Evolutionary conservation across 2,113 vertebrate species (phyloP).

Genomic region (Microtus richardsoni): DNA sequence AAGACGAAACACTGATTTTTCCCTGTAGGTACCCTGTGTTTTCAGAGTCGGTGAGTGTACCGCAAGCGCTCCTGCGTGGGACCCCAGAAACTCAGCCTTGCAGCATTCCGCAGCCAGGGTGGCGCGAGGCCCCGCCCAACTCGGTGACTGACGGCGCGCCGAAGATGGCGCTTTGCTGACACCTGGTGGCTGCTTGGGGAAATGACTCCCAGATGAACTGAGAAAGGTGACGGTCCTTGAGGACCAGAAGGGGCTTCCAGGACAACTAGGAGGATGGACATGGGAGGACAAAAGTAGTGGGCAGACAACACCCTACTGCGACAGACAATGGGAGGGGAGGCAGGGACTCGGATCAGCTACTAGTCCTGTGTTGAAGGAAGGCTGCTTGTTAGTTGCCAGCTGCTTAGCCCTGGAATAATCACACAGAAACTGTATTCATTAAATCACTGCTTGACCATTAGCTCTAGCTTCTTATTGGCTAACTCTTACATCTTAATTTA

Average conservation of each 20-base stretch:
- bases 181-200: neutral
- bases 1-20: neutral
- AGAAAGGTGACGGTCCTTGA: rapidly evolving
- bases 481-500: too few species aligned
- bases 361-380: too few species aligned
- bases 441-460: too few species aligned
- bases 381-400: too few species aligned
- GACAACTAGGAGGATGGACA: neutral
- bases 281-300: too few species aligned
- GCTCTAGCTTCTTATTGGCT: too few species aligned
- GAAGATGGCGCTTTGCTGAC: slow-evolving; percentile 28
- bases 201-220: neutral
- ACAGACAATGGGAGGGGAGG: too few species aligned
- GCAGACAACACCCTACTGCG: neutral
- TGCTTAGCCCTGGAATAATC: too few species aligned
- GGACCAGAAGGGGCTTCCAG: neutral
- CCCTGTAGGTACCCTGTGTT: neutral
- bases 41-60: neutral
- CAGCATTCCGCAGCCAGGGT: too few species aligned
- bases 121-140: neutral
- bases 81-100: neutral
- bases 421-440: too few species aligned
- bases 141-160: neutral
- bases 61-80: neutral
- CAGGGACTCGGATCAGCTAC: neutral